A percentile compares a stretch with the other conserved stretches of the same genome.
Evolutionary conservation across 2,888 invertebrate genomes (phyloP).

Genomic region (Clivina fossor): DNA sequence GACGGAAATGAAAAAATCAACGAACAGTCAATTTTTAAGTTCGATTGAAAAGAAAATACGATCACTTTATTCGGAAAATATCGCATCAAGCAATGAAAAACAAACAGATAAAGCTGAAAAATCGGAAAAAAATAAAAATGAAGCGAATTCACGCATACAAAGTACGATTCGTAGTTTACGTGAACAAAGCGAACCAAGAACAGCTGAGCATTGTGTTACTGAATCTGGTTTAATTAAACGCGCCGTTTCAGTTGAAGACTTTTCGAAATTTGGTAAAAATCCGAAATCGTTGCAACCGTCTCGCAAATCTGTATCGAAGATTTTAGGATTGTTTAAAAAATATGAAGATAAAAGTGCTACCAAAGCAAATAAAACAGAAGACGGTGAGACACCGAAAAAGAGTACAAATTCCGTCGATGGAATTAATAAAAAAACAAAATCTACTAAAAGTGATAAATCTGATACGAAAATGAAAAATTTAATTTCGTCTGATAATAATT

Average conservation of each 20-base stretch:
- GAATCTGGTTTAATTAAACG: constrained; percentile 70
- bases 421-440: constrained; percentile 42
- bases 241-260: constrained; percentile 72
- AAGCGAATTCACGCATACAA: constrained; percentile 55
- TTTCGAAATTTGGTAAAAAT: constrained; percentile 54
- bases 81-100: constrained; percentile 42
- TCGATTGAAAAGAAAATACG: constrained; percentile 74
- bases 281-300: constrained; percentile 55
- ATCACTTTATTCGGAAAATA: constrained; percentile 53
- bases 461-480: constrained; percentile 5
- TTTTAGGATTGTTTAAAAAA: constrained; percentile 76
- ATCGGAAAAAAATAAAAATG: constrained; percentile 46
- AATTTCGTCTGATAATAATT: neutral
- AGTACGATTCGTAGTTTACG: constrained; percentile 63
- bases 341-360: constrained; percentile 62
- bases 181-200: constrained; percentile 67
- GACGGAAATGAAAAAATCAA: constrained; percentile 44
- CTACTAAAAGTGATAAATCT: constrained; percentile 6
- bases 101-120: no score
- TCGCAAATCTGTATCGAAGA: constrained; percentile 71
- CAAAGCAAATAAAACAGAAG: constrained; percentile 43
- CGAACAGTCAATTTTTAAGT: constrained; percentile 63
- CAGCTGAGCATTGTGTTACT: constrained; percentile 55
- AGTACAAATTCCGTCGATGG: constrained; percentile 43
- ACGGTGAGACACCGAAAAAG: constrained; percentile 43